Evolutionary conservation across 2,888 invertebrate genomes (phyloP), one percentile per base, ranked within the genome.

Genomic region (Campopleginae sp.): DNA sequence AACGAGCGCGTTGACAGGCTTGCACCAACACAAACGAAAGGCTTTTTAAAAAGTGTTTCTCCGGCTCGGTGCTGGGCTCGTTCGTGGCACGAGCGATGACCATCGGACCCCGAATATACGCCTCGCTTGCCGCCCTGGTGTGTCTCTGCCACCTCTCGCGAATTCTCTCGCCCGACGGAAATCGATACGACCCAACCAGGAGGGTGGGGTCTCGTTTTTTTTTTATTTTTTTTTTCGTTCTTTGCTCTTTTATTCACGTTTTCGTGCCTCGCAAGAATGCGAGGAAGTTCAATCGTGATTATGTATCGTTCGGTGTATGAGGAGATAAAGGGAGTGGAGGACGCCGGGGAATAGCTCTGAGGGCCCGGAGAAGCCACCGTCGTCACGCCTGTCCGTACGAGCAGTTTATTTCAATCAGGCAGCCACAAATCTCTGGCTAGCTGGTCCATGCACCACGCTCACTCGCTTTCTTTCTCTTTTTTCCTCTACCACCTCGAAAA

Each of bases 321-420:
- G 72, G 4, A 76, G 80, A 68, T 76, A 61, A 80, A 83, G 68
- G 80, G 80, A 81, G 80, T 72, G 63, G 33, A 42, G 72, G 42
- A 38, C 23, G n/a, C n/a, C n/a, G 66, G 80, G 82, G 65, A 68
- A 72, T 51, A 48, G 38, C 70, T 23, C 44, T 46, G 48, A 42
- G 65, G 54, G 65, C 54, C 42, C 44, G 27, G 76, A 58, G 72
- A 51, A 58, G 82, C 77, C 63, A 78, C 72, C 79, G 76, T 65
- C 74, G 74, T 74, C 74, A 74, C 58, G 74, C n/a, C 44, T 77
- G 79, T 80, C 85, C 86, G 82, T 84, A 87, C 83, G 86, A 85
- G 91, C 90, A 91, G 91, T 92, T 91, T 91, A 90, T 91, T 92
- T 91, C 91, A 92, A 92, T 92, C 91, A 91, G 88, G 86, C 87